These are phyloP conservation scores for Heteropelma amictum DNA, from an alignment of 2,888 invertebrate genomes.

Conservation along the genomic window DNA sequence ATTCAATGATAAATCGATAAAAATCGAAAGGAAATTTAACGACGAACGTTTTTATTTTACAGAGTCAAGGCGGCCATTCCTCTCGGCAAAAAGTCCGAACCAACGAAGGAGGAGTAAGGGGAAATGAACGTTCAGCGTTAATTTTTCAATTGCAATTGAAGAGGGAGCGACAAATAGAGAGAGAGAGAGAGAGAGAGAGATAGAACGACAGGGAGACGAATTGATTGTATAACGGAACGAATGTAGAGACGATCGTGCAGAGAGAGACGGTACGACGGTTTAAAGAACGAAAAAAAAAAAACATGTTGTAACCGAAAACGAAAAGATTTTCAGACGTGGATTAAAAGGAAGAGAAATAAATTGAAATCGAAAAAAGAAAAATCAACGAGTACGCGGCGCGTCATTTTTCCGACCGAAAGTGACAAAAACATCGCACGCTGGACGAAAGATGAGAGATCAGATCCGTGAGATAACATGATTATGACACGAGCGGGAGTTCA, in stretches of 20 bases:
- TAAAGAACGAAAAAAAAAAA: slow-evolving; percentile 40
- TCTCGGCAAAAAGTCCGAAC: slow-evolving; percentile 91
- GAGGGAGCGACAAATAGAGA: slow-evolving; percentile 49
- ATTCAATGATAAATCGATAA: too few relatives aligned
- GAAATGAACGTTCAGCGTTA: slow-evolving; percentile 38
- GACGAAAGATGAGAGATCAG: slow-evolving; percentile 38
- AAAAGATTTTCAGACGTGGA: slow-evolving; percentile 34
- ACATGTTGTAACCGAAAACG: slow-evolving; percentile 35
- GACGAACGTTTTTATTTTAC: slow-evolving; percentile 69
- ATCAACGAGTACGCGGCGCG: too few relatives aligned
- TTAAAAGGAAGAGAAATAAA: background rate
- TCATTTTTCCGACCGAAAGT: slow-evolving; percentile 24
- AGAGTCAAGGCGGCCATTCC: slow-evolving; percentile 94
- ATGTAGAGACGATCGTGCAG: slow-evolving; percentile 13
- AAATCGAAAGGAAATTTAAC: too few relatives aligned
- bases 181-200: slow-evolving; percentile 24
- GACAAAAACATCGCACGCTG: slow-evolving; percentile 24
- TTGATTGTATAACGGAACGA: slow-evolving; percentile 36
- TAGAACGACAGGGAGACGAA: slow-evolving; percentile 34
- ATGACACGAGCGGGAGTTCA: slow-evolving; percentile 50
- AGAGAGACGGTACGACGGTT: slow-evolving; percentile 12
- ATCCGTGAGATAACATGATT: slow-evolving; percentile 23
- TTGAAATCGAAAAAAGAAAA: slow-evolving; percentile 3
- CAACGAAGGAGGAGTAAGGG: slow-evolving; percentile 90
- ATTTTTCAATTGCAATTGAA: slow-evolving; percentile 42